Evolutionary conservation across 1,140 invertebrate species (phyloP).

Genomic region (Pachyrhynchus sulphureomaculatus): DNA sequence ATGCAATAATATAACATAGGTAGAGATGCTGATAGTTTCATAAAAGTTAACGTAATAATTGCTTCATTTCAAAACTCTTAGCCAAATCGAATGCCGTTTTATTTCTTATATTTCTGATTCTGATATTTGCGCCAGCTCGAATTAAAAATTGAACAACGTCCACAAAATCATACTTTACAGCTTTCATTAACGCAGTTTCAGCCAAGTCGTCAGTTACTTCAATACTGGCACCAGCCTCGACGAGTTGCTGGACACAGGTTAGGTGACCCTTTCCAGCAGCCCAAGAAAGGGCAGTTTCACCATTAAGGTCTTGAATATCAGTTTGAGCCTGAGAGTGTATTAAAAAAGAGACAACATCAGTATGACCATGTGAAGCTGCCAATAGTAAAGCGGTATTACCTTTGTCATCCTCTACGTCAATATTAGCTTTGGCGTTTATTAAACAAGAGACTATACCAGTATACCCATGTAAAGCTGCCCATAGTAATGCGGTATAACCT

Average conservation of each 20-base stretch:
- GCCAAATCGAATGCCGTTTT: not conserved
- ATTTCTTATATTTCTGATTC: not conserved
- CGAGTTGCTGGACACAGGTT: conserved; percentile 8
- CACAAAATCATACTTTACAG: not conserved
- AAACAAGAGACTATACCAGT: not conserved
- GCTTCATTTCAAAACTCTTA: not conserved
- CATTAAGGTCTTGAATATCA: conserved; percentile 6
- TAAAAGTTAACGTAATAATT: not conserved
- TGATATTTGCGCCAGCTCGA: not conserved
- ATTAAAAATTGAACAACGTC: not conserved
- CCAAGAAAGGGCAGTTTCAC: conserved; percentile 15
- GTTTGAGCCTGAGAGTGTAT: not conserved
- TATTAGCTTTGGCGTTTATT: not conserved
- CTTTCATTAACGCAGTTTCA: conserved; percentile 2
- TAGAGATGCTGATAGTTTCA: too few relatives aligned
- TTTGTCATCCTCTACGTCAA: not conserved
- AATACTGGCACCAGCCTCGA: conserved; percentile 28
- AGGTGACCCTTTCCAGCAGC: conserved; percentile 8
- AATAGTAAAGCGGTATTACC: not conserved
- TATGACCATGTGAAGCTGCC: not conserved
- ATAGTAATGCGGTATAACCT: too few relatives aligned
- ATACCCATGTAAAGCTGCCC: too few relatives aligned
- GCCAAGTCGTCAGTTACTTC: conserved; percentile 54
- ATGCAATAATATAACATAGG: too few relatives aligned
- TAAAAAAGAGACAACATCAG: not conserved